Evolutionary conservation across 2,113 vertebrate species (phyloP).

Genomic region (Callithrix jacchus): DNA sequence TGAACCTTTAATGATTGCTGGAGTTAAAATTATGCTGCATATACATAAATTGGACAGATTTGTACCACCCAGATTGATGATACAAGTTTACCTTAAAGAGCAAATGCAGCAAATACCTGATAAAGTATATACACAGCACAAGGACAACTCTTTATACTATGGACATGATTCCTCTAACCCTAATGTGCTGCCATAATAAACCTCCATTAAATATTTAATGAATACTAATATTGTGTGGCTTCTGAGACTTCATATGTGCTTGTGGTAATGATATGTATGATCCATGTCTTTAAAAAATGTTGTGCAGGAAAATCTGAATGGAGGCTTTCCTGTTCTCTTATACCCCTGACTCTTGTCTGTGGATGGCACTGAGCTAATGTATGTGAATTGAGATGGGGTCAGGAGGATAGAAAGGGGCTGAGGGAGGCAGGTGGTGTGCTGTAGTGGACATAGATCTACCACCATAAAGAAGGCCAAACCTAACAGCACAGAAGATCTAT

Average conservation of each 20-base stretch:
- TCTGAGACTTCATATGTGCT: background rate
- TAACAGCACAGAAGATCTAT: background rate
- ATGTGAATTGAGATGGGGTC: no score
- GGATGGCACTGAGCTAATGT: background rate
- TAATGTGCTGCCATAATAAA: background rate
- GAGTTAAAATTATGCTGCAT: background rate
- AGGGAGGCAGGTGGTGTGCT: no score
- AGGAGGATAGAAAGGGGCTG: fast-evolving
- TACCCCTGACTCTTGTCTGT: background rate
- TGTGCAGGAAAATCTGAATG: background rate
- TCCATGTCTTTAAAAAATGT: background rate
- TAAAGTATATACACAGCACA: background rate
- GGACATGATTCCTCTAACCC: background rate
- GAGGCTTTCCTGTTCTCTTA: background rate
- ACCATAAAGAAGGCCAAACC: background rate
- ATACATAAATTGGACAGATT: background rate
- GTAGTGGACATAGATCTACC: no score
- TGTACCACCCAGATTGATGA: background rate
- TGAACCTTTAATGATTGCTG: background rate
- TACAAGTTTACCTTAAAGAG: background rate
- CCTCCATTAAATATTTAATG: background rate
- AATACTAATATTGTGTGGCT: background rate
- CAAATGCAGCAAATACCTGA: background rate
- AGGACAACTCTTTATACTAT: background rate
- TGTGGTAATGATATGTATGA: background rate